Percentiles rank a stretch among this genome's conserved stretches.
Conservation (phyloP, 1,140 invertebrate species). For the Rhyacophila brunnea region DNA sequence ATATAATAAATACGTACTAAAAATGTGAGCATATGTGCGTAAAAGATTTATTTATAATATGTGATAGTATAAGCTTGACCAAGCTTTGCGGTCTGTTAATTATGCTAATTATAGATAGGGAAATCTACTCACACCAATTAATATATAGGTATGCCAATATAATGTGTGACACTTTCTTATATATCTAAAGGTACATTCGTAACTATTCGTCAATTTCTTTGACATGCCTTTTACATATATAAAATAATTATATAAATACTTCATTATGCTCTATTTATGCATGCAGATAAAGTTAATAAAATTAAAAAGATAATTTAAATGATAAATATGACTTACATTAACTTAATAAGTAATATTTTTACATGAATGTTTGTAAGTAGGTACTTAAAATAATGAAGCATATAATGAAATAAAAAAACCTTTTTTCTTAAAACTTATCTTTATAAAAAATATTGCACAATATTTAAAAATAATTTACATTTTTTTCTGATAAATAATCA, state of each 20-base stretch:
- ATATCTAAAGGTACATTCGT: constrained; percentile 16
- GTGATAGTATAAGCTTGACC: neutral
- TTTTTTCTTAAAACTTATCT: too few species aligned
- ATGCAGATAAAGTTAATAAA: too few species aligned
- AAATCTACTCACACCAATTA: constrained; percentile 20
- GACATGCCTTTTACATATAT: constrained; percentile 10
- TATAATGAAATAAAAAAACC: neutral
- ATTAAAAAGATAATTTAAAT: neutral
- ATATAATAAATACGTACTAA: too few species aligned
- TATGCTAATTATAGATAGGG: too few species aligned
- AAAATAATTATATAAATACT: neutral
- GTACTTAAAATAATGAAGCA: constrained; percentile 18
- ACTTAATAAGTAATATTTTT: neutral
- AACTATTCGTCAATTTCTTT: constrained; percentile 10
- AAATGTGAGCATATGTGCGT: too few species aligned
- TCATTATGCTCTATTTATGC: too few species aligned
- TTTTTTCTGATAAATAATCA: neutral
- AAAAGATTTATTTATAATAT: too few species aligned
- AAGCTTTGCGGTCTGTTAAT: constrained; percentile 21
- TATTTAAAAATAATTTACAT: neutral
- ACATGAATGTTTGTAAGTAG: constrained; percentile 31
- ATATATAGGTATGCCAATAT: constrained; percentile 20
- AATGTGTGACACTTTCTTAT: constrained; percentile 9
- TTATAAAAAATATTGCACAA: neutral
- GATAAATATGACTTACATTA: neutral